These are phyloP conservation scores for Sylvia borin DNA, from an alignment of 2,797 vertebrate species.

Conservation along the genomic window DNA sequence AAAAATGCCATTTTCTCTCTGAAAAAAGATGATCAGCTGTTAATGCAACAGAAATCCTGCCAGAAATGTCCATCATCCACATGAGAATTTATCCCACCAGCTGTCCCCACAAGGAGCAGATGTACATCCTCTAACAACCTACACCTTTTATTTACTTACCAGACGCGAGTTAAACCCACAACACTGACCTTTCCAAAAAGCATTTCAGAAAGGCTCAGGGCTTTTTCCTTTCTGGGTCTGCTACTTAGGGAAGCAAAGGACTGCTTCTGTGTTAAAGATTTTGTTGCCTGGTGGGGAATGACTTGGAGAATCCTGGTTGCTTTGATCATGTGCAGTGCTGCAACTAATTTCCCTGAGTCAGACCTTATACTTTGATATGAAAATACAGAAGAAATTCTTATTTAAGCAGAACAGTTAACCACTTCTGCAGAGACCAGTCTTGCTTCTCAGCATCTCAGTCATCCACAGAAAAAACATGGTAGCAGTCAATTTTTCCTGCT, in stretches of 20 bases:
- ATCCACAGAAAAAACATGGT: neutral
- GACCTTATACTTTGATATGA: neutral
- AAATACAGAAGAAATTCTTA: neutral
- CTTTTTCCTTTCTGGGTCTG: neutral
- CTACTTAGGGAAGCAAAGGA: neutral
- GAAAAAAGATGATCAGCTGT: slow-evolving; percentile 12
- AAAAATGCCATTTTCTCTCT: slow-evolving; percentile 99
- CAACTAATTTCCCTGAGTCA: neutral
- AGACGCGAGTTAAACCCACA: neutral
- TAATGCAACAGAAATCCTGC: neutral
- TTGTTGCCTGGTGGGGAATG: neutral
- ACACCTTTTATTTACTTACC: neutral
- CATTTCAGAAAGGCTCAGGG: neutral
- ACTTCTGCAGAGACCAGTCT: neutral
- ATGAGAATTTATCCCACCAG: neutral
- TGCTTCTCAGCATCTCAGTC: neutral
- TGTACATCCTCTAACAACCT: neutral
- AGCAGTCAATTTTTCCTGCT: neutral
- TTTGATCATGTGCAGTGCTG: neutral
- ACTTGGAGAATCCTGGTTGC: neutral
- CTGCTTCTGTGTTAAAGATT: slow-evolving; percentile 25
- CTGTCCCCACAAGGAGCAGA: neutral
- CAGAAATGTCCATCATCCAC: neutral
- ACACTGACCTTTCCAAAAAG: neutral
- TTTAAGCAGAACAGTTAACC: neutral